Conservation (phyloP, 2,113 vertebrate species). For the Sebastes fasciatus region DNA sequence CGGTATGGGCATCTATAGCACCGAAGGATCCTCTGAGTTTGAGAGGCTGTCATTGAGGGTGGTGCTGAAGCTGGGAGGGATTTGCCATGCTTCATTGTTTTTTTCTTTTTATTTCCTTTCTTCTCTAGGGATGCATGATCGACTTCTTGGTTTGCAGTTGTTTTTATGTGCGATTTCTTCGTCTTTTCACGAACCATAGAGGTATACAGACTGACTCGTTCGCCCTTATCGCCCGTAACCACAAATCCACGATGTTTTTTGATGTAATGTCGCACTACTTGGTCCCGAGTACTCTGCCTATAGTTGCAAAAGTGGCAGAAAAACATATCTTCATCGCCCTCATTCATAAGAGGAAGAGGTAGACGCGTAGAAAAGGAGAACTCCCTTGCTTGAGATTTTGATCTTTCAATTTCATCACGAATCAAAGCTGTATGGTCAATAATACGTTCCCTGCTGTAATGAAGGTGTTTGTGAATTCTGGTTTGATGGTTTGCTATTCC, state of each 20-base stretch:
- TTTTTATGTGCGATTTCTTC: neutral
- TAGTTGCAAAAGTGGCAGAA: conserved; percentile 78
- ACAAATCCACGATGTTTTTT: conserved; percentile 27
- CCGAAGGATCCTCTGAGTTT: conserved; percentile 82
- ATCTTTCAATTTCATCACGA: conserved; percentile 40
- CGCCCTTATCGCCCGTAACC: rapidly evolving
- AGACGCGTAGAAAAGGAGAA: conserved; percentile 6
- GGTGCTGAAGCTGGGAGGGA: conserved; percentile 13
- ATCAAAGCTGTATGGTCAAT: conserved; percentile 50
- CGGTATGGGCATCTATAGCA: conserved; percentile 88
- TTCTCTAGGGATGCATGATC: neutral
- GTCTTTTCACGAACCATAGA: conserved; percentile 6
- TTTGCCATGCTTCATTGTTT: conserved; percentile 70
- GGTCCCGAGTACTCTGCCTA: neutral
- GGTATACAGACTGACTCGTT: conserved; percentile 41
- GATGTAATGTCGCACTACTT: conserved; percentile 44
- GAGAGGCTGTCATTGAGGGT: conserved; percentile 72
- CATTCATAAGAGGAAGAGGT: conserved; percentile 62
- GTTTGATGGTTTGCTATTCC: conserved; percentile 67
- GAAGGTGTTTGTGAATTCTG: conserved; percentile 8
- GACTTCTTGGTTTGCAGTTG: neutral
- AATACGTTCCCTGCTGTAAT: neutral
- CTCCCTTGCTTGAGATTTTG: conserved; percentile 2
- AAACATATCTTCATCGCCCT: neutral
- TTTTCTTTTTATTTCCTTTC: conserved; percentile 59